These are phyloP conservation scores for Triops longicaudatus DNA, from an alignment of 1,140 invertebrate species.

Conservation along the genomic window DNA sequence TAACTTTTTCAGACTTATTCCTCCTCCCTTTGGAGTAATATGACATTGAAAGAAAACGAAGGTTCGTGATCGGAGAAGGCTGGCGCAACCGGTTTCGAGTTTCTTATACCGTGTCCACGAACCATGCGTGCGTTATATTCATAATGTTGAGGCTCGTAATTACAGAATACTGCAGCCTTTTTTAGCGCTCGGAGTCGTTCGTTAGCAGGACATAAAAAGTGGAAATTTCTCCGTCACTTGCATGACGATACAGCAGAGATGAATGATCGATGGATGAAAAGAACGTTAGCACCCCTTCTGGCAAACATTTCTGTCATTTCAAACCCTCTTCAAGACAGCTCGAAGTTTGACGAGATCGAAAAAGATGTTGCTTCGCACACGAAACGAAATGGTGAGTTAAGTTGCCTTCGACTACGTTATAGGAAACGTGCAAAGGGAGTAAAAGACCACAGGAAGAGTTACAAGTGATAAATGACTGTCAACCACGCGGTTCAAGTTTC, in stretches of 20 bases:
- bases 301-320: neutral
- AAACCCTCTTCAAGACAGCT: neutral
- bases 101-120: too few species aligned
- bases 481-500: neutral
- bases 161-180: too few species aligned
- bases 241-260: neutral
- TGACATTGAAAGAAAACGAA: neutral
- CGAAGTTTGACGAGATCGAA: neutral
- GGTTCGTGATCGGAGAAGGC: too few species aligned
- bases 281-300: neutral
- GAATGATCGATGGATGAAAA: neutral
- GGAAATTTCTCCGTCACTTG: neutral
- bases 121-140: too few species aligned
- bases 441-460: neutral
- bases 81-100: too few species aligned
- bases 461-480: neutral
- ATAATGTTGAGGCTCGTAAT: too few species aligned
- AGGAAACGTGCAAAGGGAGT: neutral
- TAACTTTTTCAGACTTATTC: too few species aligned
- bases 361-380: neutral
- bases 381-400: neutral
- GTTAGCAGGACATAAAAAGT: too few species aligned
- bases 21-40: neutral
- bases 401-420: neutral
- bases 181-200: too few species aligned